These are phyloP conservation scores for Rapana venosa DNA, from an alignment of 2,888 invertebrate species.

Conservation along the genomic window DNA sequence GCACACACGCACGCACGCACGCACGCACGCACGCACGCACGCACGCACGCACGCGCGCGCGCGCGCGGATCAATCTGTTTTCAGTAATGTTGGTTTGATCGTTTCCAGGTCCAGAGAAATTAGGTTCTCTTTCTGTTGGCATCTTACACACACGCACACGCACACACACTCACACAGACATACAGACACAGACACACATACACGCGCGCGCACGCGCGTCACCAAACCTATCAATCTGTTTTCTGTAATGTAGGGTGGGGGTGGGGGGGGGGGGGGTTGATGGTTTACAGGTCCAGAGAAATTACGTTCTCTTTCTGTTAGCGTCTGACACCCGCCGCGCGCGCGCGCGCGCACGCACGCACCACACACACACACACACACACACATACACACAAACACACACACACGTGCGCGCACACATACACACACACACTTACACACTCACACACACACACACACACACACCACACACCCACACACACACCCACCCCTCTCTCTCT, in stretches of 20 bases:
- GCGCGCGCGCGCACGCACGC: not conserved
- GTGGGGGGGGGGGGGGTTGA: too few relatives aligned
- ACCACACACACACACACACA: not conserved
- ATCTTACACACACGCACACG: not conserved
- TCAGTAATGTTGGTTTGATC: too few relatives aligned
- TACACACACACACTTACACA: not conserved
- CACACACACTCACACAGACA: not conserved
- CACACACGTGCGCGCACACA: not conserved
- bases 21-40: too few relatives aligned
- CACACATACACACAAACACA: not conserved
- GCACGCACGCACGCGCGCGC: too few relatives aligned
- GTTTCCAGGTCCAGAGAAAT: too few relatives aligned
- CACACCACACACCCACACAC: too few relatives aligned
- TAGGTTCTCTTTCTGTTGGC: too few relatives aligned
- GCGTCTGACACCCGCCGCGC: not conserved
- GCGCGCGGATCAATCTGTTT: too few relatives aligned
- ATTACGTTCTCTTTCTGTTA: not conserved
- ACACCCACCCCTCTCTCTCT: too few relatives aligned
- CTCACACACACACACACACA: too few relatives aligned
- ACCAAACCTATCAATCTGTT: not conserved
- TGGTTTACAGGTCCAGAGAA: not conserved
- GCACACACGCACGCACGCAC: not conserved
- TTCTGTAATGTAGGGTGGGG: not conserved
- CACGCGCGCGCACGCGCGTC: not conserved
- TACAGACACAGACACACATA: not conserved